These are phyloP conservation scores for Lasioglossum malachurum DNA, from an alignment of 2,888 invertebrate genomes.

Conservation along the genomic window DNA sequence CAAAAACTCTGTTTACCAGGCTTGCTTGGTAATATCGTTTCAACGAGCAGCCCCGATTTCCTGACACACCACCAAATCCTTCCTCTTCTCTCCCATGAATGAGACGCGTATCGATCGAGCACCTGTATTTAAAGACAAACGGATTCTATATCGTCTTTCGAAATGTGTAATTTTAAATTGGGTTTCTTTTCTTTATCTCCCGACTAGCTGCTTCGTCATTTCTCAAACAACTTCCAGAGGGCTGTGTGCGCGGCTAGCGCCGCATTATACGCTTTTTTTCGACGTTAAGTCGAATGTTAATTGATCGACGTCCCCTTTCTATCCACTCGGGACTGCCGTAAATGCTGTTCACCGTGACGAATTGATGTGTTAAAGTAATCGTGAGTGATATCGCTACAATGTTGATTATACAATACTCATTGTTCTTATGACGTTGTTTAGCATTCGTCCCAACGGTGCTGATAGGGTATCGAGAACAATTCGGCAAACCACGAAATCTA, in stretches of 20 bases:
- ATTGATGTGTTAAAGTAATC: background rate
- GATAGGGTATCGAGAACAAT: background rate
- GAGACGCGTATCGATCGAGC: constrained; percentile 23
- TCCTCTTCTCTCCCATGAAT: constrained; percentile 4
- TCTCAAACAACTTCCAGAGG: constrained; percentile 44
- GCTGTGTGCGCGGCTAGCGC: background rate
- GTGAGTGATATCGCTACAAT: background rate
- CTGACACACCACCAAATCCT: background rate
- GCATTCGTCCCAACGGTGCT: background rate
- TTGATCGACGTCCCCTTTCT: background rate
- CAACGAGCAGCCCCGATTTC: background rate
- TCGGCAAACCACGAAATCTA: background rate
- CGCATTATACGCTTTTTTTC: background rate
- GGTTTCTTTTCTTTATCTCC: constrained; percentile 48
- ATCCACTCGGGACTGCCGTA: background rate
- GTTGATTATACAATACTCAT: background rate
- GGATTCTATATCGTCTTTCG: constrained; percentile 17
- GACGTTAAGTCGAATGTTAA: background rate
- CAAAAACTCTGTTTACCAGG: background rate
- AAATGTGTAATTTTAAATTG: background rate
- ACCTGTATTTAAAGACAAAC: constrained; percentile 62
- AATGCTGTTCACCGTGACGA: background rate
- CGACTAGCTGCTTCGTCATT: constrained; percentile 58
- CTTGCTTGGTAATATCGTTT: background rate
- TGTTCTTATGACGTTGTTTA: background rate